Base-by-base conservation (phyloP, 2,113 vertebrate species). In the Aegithalos caudatus region DNA sequence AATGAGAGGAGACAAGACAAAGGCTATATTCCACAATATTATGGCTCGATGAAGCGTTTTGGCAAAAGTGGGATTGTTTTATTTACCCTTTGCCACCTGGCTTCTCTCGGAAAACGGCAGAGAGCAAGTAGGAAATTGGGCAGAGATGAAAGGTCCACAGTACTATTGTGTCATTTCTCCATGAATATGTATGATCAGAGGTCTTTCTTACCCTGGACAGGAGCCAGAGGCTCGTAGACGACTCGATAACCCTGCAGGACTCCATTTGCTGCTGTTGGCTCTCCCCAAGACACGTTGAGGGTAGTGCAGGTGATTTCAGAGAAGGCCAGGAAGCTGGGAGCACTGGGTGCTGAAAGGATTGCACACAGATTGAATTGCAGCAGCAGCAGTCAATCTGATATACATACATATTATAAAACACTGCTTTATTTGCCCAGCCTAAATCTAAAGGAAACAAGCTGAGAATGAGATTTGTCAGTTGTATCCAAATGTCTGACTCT, bases 241-340 rank as follows among this genome's bases (percentile, higher is more conserved):
- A 99, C 98, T 74, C 99, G 98, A 96, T 99, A 99, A 89, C 99
- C 99, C 95, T 99, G 99, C 62, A 99, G 97, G 89, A 99, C 71
- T 58, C 99, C 99, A 28, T 99, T 99, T 70, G 99, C 98, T 22
- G 98, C 98, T 12, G 96, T 60, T 0, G 99, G 99, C 79, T 98
- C 98, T 0, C 99, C 99, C 99, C 99, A 99, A 28, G 99, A 99
- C 77, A 99, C 98, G 0, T 99, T 99, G 92, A 99, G 98, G 0
- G 99, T 99, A 14, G 97, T 98, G 87, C 98, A 99, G 14, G 99
- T 99, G 96, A 99, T 98, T 97, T 99, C 99, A 1, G 99, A 99
- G 98, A 99, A 99, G 3, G 93, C 95, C 97, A 99, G 96, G 94
- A 97, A 99, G 97, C 98, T 98, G 58, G 99, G 99, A 92, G 98